Conservation (phyloP, 1,140 invertebrate species). For the Drosophila pseudoananassae region DNA sequence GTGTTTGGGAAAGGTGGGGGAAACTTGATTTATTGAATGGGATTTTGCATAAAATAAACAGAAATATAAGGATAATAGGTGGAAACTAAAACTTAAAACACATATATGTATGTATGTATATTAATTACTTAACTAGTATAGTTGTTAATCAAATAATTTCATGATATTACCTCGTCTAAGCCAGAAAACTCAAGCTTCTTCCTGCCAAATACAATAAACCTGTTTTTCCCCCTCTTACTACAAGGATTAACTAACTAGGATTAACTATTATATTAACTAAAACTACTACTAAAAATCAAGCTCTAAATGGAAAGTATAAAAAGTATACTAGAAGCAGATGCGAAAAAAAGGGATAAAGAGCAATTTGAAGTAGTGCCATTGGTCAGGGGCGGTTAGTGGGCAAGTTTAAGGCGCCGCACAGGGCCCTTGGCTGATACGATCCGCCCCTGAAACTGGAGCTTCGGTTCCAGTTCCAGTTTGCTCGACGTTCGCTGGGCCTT, state of each 20-base stretch:
- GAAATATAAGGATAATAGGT: too few species aligned
- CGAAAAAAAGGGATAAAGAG: neutral
- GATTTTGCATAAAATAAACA: neutral
- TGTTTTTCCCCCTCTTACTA: neutral
- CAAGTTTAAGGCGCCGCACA: neutral
- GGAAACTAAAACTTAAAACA: too few species aligned
- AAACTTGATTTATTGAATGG: neutral
- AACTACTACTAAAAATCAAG: neutral
- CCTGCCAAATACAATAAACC: neutral
- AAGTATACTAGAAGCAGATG: neutral
- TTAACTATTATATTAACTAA: too few species aligned
- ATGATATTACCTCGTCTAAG: too few species aligned
- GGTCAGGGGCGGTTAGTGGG: neutral
- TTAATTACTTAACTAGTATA: too few species aligned
- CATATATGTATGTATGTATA: too few species aligned
- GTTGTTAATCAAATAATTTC: too few species aligned
- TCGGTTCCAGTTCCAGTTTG: conserved; percentile 33
- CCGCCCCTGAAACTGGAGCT: conserved; percentile 14
- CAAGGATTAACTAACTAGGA: too few species aligned
- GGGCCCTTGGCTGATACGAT: conserved; percentile 1
- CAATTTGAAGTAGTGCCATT: neutral
- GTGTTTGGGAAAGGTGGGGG: neutral
- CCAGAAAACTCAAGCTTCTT: neutral
- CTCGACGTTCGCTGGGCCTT: conserved; percentile 59
- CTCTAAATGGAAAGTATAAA: neutral